These are phyloP conservation scores for Carettochelys insculpta DNA, from an alignment of 2,113 vertebrate genomes.

Conservation along the genomic window DNA sequence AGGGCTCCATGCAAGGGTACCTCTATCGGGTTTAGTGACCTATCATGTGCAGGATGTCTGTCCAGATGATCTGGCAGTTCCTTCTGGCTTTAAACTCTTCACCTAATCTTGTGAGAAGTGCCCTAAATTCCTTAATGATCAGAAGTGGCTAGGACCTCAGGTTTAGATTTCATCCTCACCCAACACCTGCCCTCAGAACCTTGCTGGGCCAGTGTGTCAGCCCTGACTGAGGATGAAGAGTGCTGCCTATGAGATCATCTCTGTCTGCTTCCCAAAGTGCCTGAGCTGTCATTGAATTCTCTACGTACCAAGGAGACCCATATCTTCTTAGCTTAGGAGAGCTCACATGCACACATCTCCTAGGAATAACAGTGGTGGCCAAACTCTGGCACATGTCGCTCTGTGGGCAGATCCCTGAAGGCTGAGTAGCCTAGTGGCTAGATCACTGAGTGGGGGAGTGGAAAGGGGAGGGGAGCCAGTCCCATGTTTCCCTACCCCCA, in stretches of 20 bases:
- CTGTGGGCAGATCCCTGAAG: too few relatives aligned
- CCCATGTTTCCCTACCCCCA: too few relatives aligned
- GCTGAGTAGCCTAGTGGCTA: too few relatives aligned
- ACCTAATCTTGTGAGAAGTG: background rate
- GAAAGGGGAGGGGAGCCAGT: too few relatives aligned
- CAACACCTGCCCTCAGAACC: conserved; percentile 38
- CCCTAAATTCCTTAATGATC: background rate
- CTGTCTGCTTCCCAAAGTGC: conserved; percentile 43
- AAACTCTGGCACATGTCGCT: too few relatives aligned
- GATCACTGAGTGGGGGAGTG: too few relatives aligned
- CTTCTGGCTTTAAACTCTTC: background rate
- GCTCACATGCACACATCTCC: background rate
- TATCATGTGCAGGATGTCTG: background rate
- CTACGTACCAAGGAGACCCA: conserved; percentile 4
- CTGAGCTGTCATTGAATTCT: conserved; percentile 66
- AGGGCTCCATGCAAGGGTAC: background rate
- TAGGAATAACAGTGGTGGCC: background rate
- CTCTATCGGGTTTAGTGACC: background rate
- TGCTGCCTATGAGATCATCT: conserved; percentile 52
- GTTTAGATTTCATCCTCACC: conserved; percentile 58
- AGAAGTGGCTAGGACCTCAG: conserved; percentile 39
- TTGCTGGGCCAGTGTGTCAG: conserved; percentile 16
- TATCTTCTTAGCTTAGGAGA: background rate
- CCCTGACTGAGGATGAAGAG: conserved; percentile 41
- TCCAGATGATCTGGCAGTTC: background rate